Evolutionary conservation across 1,140 invertebrate genomes (phyloP).

Genomic region (Cryptotermes secundus): DNA sequence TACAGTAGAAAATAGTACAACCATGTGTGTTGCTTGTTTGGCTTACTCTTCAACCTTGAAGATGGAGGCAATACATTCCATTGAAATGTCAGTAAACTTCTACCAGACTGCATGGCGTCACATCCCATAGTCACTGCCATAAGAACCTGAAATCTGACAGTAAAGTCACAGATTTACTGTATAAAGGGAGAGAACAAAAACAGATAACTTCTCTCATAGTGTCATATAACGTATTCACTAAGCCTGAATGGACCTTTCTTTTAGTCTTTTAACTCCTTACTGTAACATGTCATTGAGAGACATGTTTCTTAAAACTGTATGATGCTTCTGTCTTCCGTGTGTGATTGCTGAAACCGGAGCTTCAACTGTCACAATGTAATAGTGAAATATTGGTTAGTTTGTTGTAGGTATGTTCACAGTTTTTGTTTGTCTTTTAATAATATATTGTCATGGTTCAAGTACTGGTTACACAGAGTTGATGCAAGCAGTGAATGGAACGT

Average conservation of each 20-base stretch:
- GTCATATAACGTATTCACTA: not conserved
- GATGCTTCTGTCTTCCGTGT: conserved; percentile 1
- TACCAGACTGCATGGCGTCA: too few relatives aligned
- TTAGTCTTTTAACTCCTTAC: not conserved
- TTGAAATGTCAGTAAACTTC: too few relatives aligned
- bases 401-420: not conserved
- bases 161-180: too few relatives aligned
- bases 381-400: not conserved
- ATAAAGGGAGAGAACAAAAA: not conserved
- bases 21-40: too few relatives aligned
- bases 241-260: not conserved
- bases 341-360: not conserved
- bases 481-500: not conserved
- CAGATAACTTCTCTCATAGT: not conserved
- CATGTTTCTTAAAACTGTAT: not conserved
- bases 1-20: not conserved
- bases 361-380: not conserved
- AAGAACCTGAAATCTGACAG: too few relatives aligned
- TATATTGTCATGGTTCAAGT: not conserved
- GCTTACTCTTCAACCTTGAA: too few relatives aligned
- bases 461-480: not conserved
- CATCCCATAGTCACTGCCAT: too few relatives aligned
- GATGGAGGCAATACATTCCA: too few relatives aligned
- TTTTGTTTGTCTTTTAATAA: not conserved
- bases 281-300: not conserved